phyloP scores from a whole-genome alignment of 2,113 vertebrate genomes.

The Murina feae region DNA sequence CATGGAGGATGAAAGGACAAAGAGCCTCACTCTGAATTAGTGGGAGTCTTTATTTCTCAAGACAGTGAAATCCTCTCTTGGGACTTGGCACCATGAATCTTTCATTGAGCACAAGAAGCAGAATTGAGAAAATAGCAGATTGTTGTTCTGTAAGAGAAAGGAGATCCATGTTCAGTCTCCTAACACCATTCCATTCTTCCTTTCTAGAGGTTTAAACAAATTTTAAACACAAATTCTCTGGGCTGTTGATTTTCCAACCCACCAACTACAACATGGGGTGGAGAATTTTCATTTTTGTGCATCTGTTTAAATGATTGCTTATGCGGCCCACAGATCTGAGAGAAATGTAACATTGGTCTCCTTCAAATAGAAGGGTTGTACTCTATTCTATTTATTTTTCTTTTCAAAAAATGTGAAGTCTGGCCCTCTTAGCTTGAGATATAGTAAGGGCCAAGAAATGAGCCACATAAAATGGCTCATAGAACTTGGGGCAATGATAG shows the following conservation, averaged over 20 bases:
- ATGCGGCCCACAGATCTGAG: not conserved
- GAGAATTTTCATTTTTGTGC: not conserved
- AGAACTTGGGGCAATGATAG: constrained; percentile 46
- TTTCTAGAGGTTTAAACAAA: constrained; percentile 16
- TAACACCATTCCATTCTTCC: not conserved
- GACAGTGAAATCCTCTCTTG: not conserved
- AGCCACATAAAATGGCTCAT: not conserved
- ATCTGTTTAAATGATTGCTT: not conserved
- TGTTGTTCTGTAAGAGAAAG: constrained; percentile 2
- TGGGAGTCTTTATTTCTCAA: not conserved
- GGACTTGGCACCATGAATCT: not conserved
- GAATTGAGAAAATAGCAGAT: not conserved
- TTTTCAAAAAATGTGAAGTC: constrained; percentile 39
- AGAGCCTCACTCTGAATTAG: not conserved
- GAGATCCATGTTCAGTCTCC: not conserved
- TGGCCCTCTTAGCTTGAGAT: constrained; percentile 34
- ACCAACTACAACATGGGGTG: not conserved
- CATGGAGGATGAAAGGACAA: not conserved
- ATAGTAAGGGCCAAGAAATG: constrained; percentile 67
- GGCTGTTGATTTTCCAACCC: not conserved
- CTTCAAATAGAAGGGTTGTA: constrained; percentile 27
- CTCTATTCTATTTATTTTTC: constrained; percentile 24
- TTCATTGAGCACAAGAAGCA: not conserved
- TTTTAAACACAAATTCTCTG: constrained; percentile 30
- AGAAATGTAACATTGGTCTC: not conserved